Evolutionary conservation across 2,797 vertebrate genomes (phyloP).

Genomic region (Distichodus sexfasciatus): DNA sequence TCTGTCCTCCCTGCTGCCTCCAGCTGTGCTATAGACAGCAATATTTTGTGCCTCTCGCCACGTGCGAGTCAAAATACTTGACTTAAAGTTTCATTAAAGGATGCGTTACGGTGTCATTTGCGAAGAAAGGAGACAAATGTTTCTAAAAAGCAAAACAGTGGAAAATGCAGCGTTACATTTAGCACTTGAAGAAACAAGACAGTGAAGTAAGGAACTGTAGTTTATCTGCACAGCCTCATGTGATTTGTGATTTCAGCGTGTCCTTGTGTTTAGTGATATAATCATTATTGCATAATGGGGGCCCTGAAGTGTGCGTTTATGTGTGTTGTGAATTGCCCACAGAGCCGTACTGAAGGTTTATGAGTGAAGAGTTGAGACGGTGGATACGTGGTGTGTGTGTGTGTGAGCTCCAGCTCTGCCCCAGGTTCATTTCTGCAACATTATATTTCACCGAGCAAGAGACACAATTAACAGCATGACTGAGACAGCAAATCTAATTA

Average conservation of each 20-base stretch:
- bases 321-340: background rate
- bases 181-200: too few species aligned
- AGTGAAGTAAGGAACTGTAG: too few species aligned
- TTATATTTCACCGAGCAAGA: conserved; percentile 22
- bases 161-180: too few species aligned
- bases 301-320: background rate
- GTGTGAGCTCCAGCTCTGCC: conserved; percentile 20
- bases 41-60: too few species aligned
- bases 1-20: background rate
- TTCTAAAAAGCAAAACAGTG: too few species aligned
- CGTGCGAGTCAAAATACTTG: too few species aligned
- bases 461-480: conserved; percentile 30
- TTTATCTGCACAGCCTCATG: background rate
- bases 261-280: background rate
- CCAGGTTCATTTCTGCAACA: conserved; percentile 27
- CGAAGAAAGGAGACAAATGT: background rate
- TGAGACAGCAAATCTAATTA: conserved; percentile 16
- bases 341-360: background rate
- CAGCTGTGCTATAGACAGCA: too few species aligned
- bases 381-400: conserved; percentile 5
- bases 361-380: background rate
- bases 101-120: background rate
- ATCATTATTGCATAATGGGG: conserved; percentile 3
- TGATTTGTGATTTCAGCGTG: background rate
- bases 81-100: too few species aligned